Base-by-base conservation (phyloP, 2,888 invertebrate species). In the Apocheima hispidaria region DNA sequence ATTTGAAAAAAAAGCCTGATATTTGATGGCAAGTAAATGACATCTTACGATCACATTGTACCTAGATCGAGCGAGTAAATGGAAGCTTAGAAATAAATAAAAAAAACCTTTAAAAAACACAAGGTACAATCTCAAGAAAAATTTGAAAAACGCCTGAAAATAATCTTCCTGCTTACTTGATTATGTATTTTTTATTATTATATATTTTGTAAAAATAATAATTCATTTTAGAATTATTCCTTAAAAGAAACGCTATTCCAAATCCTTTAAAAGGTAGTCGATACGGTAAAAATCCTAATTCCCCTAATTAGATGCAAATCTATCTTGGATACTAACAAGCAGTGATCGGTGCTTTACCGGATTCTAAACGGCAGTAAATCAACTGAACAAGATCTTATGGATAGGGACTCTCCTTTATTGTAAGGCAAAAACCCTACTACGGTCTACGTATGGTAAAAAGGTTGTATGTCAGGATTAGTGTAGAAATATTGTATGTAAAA, bases 301-400 rank as follows among this genome's bases (percentile, higher is more conserved):
- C 68, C 70, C 72, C 73, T 81, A 84, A 90, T 88, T 83, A 87
- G 84, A 91, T 91, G 91, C 84, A 90, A 90, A 91, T 90, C 84
- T 82, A 74, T 71, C 68, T 72, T 82, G 88, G 84, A 89, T 87
- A 81, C 87, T 88, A 91, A 90, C 89, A 86, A 90, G 88, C 77
- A 77, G 78, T 82, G 81, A 74, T 84, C 83, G 81, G 79, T 72
- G 68, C 63, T 46, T 54, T 64, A 54, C 55, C 74, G 69, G 67
- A 66, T 70, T 74, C 73, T 79, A 77, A 77, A 72, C 76, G 72
- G 69, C 71, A 64, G 85, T 92, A 92, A 92, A 92, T 92, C 91
- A 92, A 72, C 60, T 52, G 72, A 40, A 52, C 67, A 74, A 86
- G 88, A 89, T 89, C 78, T 77, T 71, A 72, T 61, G 79, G 89